Base-by-base conservation (phyloP, 2,113 vertebrate genomes). In the Atherinomorus stipes region DNA sequence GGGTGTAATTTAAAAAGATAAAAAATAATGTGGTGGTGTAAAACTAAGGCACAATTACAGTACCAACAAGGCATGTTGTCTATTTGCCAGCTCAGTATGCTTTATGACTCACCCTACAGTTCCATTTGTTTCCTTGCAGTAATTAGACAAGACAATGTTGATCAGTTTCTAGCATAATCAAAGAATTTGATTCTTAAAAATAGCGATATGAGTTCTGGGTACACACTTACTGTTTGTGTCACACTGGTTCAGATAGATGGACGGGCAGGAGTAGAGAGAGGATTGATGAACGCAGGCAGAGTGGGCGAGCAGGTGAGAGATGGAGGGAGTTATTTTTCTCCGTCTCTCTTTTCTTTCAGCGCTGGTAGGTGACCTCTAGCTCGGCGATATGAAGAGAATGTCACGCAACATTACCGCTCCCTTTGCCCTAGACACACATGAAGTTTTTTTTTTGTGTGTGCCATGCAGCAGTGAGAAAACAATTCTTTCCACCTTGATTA, bases 311-410 rank as follows among this genome's bases (percentile, higher is more conserved):
- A 84, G 78, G 85, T 88, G 85, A 88, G 73, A 78, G 75, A 88
- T 82, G 64, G 70, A 65, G 74, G 76, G 66, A 12, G 64, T 77
- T 85, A 31, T 87, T 74, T 69, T 59, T 71, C 26, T 78, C 69
- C 44, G 80, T 57, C 31, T 59, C 52, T 76, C 56, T 64, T 70
- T 63, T 71, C 71, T 64, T 54, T 61, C 64, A 2, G 60, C 59
- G 76, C 68, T 22, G 31, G 49, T 79, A 88, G 90, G 83, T 93
- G 91, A 92, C 91, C 91, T 91, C 90, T 71, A 91, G 85, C 86
- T 76, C 52, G 31, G 62, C 52, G 73, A 86, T 90, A 92, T 92
- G 88, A 91, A 93, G 90, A 90, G 88, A 92, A 89, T 90, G 86
- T 87, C 89, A 90, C 61, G 82, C 90, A 84, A 88, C 90, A 92